phyloP scores from a whole-genome alignment of 2,888 invertebrate species.

The Drosophila siamana region DNA sequence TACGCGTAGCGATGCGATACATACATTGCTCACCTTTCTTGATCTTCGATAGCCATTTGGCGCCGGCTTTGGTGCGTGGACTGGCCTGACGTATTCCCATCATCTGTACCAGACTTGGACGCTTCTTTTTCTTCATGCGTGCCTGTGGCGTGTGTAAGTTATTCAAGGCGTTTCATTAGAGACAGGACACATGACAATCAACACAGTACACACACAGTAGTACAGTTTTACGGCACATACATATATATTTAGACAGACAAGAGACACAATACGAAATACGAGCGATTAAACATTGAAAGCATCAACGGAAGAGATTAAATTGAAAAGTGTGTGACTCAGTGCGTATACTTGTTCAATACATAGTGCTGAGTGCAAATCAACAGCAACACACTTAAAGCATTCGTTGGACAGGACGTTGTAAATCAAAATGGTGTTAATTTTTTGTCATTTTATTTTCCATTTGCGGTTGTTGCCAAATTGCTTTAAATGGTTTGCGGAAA shows the following conservation, averaged over 20 bases:
- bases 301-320: neutral
- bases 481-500: conserved; percentile 85
- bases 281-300: conserved; percentile 55
- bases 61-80: conserved; percentile 94
- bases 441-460: conserved; percentile 11
- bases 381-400: conserved; percentile 79
- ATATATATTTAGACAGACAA: conserved; percentile 55
- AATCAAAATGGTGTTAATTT: conserved; percentile 33
- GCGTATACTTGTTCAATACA: conserved; percentile 22
- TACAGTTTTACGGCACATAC: conserved; percentile 33
- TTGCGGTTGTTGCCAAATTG: conserved; percentile 83
- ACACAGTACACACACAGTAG: conserved; percentile 29
- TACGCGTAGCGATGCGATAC: conserved; percentile 80
- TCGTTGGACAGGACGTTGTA: conserved; percentile 33
- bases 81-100: conserved; percentile 92
- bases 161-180: conserved; percentile 57
- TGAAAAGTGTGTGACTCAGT: conserved; percentile 30
- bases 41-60: conserved; percentile 95
- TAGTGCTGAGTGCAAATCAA: conserved; percentile 41
- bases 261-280: conserved; percentile 63
- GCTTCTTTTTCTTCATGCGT: conserved; percentile 89
- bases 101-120: conserved; percentile 93
- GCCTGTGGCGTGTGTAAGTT: conserved; percentile 85
- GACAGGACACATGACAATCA: conserved; percentile 72
- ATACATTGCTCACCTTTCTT: conserved; percentile 91